A percentile compares a stretch with the other conserved stretches of the same genome.
phyloP scores from a whole-genome alignment of 1,140 invertebrate species.

The Aphelenchoides fujianensis region DNA sequence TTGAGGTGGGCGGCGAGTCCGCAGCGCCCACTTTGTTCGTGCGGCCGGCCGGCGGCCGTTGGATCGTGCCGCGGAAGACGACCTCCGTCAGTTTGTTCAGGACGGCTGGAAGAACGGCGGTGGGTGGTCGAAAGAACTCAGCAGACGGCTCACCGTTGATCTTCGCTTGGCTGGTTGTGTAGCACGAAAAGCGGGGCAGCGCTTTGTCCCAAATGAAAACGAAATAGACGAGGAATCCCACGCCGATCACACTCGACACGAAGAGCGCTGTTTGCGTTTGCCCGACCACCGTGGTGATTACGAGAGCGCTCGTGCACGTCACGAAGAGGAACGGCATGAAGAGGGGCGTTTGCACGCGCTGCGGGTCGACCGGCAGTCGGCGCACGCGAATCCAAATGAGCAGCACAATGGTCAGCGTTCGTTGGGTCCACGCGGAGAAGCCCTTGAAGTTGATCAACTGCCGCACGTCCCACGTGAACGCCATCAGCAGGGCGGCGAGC shows the following conservation, averaged over 20 bases:
- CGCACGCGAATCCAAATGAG: constrained; percentile 44
- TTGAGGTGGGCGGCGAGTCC: not conserved
- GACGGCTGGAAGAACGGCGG: not conserved
- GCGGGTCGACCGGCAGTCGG: constrained; percentile 42
- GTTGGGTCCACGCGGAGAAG: constrained; percentile 42
- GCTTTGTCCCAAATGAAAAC: constrained; percentile 11
- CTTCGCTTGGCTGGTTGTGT: not conserved
- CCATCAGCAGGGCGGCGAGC: constrained; percentile 37
- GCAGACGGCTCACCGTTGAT: not conserved
- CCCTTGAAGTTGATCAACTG: constrained; percentile 40
- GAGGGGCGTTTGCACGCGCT: constrained; percentile 31
- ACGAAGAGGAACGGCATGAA: constrained; percentile 18
- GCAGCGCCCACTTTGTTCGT: not conserved
- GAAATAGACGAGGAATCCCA: not conserved
- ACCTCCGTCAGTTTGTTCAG: constrained; percentile 5
- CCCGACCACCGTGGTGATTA: constrained; percentile 2
- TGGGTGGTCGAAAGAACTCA: not conserved
- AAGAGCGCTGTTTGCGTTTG: constrained; percentile 1
- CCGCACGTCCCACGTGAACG: constrained; percentile 37
- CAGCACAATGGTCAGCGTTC: constrained; percentile 38
- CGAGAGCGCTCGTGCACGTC: not conserved
- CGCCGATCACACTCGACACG: not conserved
- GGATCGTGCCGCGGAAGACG: not conserved
- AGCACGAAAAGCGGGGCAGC: not conserved
- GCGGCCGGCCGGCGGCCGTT: not conserved